Evolutionary conservation across 2,797 vertebrate genomes (phyloP).

Genomic region (Phrynocephalus guinanensis): DNA sequence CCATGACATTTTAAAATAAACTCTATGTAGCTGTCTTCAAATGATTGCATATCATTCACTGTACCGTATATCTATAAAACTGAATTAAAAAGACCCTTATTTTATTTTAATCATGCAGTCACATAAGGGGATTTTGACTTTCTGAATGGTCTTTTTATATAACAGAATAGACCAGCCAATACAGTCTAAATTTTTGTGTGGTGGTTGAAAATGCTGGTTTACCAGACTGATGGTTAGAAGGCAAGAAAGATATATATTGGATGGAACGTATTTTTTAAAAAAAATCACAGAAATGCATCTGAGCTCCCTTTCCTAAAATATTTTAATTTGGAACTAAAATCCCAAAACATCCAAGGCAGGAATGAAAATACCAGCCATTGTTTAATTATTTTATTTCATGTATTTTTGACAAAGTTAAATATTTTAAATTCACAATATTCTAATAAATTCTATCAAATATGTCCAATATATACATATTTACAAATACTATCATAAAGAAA

Average conservation of each 20-base stretch:
- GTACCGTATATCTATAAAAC: not conserved
- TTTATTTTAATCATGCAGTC: not conserved
- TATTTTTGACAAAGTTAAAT: slow-evolving; percentile 1
- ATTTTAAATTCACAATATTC: not conserved
- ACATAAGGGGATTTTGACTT: not conserved
- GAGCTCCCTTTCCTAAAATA: not conserved
- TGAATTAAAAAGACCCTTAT: not conserved
- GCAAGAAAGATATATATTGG: not conserved
- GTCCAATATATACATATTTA: slow-evolving; percentile 11
- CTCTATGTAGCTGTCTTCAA: not conserved
- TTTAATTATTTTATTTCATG: not conserved
- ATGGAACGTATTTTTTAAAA: not conserved
- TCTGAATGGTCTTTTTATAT: not conserved
- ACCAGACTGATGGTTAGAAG: not conserved
- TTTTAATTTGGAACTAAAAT: slow-evolving; percentile 11
- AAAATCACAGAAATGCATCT: not conserved
- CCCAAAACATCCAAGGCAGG: not conserved
- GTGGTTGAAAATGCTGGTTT: not conserved
- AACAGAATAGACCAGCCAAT: not conserved
- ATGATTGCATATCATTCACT: not conserved
- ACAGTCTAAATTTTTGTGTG: not conserved
- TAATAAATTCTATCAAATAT: not conserved
- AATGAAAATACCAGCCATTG: not conserved
- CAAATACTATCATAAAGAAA: not conserved
- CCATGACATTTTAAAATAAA: no score